Evolutionary conservation across 2,888 invertebrate species (phyloP), one percentile per base, ranked within the genome.

Genomic region (Spodoptera picta): DNA sequence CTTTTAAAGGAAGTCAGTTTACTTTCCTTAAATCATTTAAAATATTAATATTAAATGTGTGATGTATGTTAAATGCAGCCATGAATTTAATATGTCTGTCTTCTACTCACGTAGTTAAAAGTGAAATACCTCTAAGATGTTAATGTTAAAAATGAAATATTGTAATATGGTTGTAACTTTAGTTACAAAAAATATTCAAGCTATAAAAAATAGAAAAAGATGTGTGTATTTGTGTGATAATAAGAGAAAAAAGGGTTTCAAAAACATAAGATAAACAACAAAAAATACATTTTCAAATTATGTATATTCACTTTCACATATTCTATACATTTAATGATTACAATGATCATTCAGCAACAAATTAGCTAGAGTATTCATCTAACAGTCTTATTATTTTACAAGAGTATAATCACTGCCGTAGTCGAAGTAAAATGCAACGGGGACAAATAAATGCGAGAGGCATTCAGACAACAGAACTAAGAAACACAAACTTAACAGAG

Each of bases 381-480:
- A 93, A 93, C 94, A 94, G 94, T 94, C 93, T 94, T 91, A 91
- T 92, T 92, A 90, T 87, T 90, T 92, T 93, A 93, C 87, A 92
- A 90, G 92, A 93, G 92, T 92, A 93, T 91, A 91, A 86, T 88
- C 88, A 87, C 88, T 86, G 85, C 84, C 87, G 83, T 87, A 84
- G 82, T 82, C 68, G 82, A 83, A 86, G 83, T 82, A 84, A 94
- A 93, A 94, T 93, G 93, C 93, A 92, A 88, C 86, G 86, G 88
- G 85, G 90, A 89, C 88, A 87, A 75, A 80, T 82, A 90, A 90
- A 90, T 91, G 89, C 89, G 83, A 83, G 79, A 81, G 80, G 74
- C 67, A 31, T 59, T 42, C 24, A 55, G 81, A 77, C 75, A 85
- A 85, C 83, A 77, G 62, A 73, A 80, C 72, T 72, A 74, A 67